A percentile compares a stretch with the other conserved stretches of the same genome.
Evolutionary conservation across 2,113 vertebrate species (phyloP).

Genomic region (Plecotus auritus): DNA sequence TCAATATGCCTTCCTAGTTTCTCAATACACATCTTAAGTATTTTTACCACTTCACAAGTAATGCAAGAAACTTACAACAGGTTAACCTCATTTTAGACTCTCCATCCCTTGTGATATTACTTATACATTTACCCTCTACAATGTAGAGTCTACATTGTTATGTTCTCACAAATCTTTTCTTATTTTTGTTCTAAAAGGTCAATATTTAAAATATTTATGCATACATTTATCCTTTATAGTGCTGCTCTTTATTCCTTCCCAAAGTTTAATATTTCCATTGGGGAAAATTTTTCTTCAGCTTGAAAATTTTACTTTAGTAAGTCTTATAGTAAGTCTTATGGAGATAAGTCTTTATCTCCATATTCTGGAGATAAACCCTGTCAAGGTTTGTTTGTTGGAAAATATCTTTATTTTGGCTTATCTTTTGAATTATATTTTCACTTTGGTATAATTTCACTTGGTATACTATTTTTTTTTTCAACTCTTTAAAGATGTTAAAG

Average conservation of each 20-base stretch:
- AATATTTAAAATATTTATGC: neutral
- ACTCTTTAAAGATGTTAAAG: neutral
- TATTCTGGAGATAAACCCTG: neutral
- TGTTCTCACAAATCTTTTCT: neutral
- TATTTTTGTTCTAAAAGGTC: constrained; percentile 15
- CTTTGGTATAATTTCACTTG: neutral
- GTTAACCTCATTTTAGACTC: neutral
- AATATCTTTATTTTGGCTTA: constrained; percentile 25
- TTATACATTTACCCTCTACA: neutral
- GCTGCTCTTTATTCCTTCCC: neutral
- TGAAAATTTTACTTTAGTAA: neutral
- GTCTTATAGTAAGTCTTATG: neutral
- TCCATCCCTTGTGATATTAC: neutral
- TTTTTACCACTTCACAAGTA: neutral
- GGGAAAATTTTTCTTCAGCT: neutral
- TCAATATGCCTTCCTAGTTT: neutral
- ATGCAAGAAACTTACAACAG: neutral
- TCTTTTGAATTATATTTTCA: neutral
- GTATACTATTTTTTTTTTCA: neutral
- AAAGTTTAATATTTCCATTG: neutral
- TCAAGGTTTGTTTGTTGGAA: neutral
- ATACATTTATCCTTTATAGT: neutral
- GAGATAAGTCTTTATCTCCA: too few relatives aligned
- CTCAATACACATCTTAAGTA: neutral
- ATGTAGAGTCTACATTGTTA: neutral